phyloP scores from a whole-genome alignment of 2,113 vertebrate genomes.

The Platycercus adscitus region DNA sequence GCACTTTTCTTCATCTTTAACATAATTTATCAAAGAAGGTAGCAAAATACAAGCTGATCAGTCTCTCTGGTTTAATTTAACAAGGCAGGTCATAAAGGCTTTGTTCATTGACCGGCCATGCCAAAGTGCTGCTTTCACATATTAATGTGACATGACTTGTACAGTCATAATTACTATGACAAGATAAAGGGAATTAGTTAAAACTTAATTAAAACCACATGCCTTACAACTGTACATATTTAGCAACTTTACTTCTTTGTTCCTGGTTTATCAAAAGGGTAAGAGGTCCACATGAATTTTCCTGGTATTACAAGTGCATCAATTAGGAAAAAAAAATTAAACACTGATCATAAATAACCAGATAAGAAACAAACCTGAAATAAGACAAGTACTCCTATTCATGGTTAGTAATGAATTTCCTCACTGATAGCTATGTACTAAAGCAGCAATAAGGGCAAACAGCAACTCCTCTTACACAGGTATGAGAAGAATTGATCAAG shows the following conservation, averaged over 20 bases:
- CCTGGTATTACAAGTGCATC: neutral
- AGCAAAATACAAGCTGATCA: conserved; percentile 58
- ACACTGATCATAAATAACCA: conserved; percentile 41
- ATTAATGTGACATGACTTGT: conserved; percentile 69
- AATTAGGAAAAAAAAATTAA: conserved; percentile 60
- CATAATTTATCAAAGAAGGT: conserved; percentile 64
- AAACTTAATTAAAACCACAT: conserved; percentile 77
- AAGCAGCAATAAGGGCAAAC: neutral
- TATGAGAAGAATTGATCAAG: neutral
- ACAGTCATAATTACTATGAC: conserved; percentile 71
- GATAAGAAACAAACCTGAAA: conserved; percentile 56
- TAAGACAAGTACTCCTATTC: conserved; percentile 4
- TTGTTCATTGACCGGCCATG: conserved; percentile 63
- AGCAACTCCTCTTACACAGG: neutral
- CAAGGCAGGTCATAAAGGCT: conserved; percentile 57
- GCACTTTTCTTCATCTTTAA: conserved; percentile 54
- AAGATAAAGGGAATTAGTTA: conserved; percentile 78
- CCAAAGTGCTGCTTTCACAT: conserved; percentile 66
- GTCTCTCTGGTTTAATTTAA: conserved; percentile 70
- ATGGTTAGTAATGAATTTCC: conserved; percentile 10
- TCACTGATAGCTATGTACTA: neutral
- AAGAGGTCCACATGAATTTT: conserved; percentile 22
- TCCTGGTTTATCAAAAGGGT: conserved; percentile 31
- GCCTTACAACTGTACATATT: conserved; percentile 59
- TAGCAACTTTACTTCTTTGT: conserved; percentile 55